Evolutionary conservation across 2,113 vertebrate species (phyloP).

Genomic region (Limnothrissa miodon): DNA sequence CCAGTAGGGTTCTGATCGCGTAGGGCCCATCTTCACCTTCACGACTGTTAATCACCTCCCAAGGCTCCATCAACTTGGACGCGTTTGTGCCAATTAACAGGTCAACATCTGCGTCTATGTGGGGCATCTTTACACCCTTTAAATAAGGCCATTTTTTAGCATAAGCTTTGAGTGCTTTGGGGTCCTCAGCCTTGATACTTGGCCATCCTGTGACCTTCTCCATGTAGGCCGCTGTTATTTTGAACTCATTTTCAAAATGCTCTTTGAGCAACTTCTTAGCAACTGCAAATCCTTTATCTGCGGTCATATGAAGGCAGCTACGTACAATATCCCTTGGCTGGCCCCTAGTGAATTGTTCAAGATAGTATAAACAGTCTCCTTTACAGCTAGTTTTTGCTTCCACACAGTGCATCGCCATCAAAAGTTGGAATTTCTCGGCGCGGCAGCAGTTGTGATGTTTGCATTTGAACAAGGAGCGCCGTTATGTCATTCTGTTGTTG

Average conservation of each 20-base stretch:
- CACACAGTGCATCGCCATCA: constrained; percentile 31
- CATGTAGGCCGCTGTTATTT: constrained; percentile 12
- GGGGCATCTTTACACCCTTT: too few species aligned
- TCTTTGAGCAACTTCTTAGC: background rate
- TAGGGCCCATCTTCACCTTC: too few species aligned
- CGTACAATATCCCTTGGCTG: constrained; percentile 27
- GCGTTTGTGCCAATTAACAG: too few species aligned
- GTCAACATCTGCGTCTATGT: too few species aligned
- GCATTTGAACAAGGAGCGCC: background rate
- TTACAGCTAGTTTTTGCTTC: constrained; percentile 19
- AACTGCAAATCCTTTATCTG: background rate
- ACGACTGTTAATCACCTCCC: too few species aligned
- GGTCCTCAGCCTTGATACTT: constrained; percentile 24
- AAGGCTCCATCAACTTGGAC: too few species aligned
- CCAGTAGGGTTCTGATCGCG: too few species aligned
- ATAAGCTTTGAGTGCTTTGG: constrained; percentile 12
- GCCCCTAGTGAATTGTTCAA: constrained; percentile 32
- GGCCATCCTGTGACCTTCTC: constrained; percentile 27
- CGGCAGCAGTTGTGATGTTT: constrained; percentile 7
- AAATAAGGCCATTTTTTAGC: background rate
- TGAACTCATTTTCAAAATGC: constrained; percentile 20
- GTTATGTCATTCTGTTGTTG: constrained; percentile 3
- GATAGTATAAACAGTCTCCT: constrained; percentile 35
- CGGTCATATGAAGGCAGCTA: constrained; percentile 32
- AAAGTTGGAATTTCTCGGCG: constrained; percentile 17